Evolutionary conservation across 1,140 invertebrate genomes (phyloP).

Genomic region (Polyergus mexicanus): DNA sequence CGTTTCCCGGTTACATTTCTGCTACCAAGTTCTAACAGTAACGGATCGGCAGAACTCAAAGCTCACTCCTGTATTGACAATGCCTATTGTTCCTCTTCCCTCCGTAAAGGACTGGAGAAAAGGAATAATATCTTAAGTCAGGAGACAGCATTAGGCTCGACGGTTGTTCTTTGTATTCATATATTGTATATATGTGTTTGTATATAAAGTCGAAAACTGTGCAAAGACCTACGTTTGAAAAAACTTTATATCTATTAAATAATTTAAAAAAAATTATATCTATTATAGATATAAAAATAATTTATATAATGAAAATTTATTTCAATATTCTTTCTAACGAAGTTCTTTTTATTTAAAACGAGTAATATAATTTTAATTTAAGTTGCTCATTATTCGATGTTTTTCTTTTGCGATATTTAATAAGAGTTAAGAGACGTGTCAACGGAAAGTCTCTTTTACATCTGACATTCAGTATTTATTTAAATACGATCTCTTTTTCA

Average conservation of each 20-base stretch:
- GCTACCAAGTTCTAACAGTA: slow-evolving; percentile 22
- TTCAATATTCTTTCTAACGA: too few species aligned
- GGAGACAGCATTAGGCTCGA: neutral
- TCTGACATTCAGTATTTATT: neutral
- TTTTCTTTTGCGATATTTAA: neutral
- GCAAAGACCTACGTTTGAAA: neutral
- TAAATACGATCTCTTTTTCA: neutral
- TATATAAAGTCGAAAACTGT: neutral
- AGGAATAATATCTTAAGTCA: slow-evolving; percentile 53
- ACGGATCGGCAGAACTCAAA: slow-evolving; percentile 55
- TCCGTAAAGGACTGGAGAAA: neutral
- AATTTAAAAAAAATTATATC: neutral
- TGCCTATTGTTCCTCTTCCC: neutral
- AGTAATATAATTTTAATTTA: neutral
- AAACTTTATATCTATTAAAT: neutral
- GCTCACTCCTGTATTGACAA: slow-evolving; percentile 17
- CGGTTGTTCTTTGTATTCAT: slow-evolving; percentile 14
- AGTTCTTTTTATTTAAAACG: too few species aligned
- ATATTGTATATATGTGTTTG: neutral
- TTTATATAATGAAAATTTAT: too few species aligned
- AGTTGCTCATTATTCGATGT: neutral
- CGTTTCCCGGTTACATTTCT: slow-evolving; percentile 31
- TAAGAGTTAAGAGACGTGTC: neutral
- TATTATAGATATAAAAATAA: too few species aligned
- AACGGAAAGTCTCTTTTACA: neutral